Evolutionary conservation across 2,888 invertebrate species (phyloP).

Genomic region (Azorinus chamasolen): DNA sequence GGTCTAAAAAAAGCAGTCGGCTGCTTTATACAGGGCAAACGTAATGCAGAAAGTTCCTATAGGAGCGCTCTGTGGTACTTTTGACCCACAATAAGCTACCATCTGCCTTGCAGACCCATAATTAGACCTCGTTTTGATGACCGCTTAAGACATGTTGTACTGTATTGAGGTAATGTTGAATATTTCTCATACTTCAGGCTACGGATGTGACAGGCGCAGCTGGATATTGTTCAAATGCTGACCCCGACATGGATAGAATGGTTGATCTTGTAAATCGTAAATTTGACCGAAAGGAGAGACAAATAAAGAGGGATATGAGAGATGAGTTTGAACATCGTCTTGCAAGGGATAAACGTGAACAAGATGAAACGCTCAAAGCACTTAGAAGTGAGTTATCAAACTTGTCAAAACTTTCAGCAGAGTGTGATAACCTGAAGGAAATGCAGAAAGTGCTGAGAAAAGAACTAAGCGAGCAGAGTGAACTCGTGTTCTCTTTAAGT

Average conservation of each 20-base stretch:
- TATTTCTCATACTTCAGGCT: constrained; percentile 5
- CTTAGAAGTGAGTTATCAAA: constrained; percentile 49
- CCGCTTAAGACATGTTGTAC: no score
- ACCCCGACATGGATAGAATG: constrained; percentile 43
- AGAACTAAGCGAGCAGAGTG: constrained; percentile 43
- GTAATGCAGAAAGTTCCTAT: no score
- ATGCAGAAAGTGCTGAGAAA: constrained; percentile 39
- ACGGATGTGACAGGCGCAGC: constrained; percentile 12
- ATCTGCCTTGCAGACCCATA: no score
- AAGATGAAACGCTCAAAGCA: constrained; percentile 39
- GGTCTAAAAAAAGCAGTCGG: no score
- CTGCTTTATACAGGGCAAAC: no score
- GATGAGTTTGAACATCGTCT: constrained; percentile 51
- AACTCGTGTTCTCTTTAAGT: constrained; percentile 32
- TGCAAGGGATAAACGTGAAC: constrained; percentile 29
- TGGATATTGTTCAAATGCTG: background rate
- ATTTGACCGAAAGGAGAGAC: constrained; percentile 47
- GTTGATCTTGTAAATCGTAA: constrained; percentile 43
- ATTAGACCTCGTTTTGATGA: no score
- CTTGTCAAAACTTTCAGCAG: constrained; percentile 50
- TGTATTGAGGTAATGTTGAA: no score
- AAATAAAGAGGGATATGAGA: constrained; percentile 49
- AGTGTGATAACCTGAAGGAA: constrained; percentile 49
- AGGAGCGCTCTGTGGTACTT: no score
- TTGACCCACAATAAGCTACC: no score